These are phyloP conservation scores for Isurus oxyrinchus DNA, from an alignment of 2,113 vertebrate genomes.

Conservation along the genomic window DNA sequence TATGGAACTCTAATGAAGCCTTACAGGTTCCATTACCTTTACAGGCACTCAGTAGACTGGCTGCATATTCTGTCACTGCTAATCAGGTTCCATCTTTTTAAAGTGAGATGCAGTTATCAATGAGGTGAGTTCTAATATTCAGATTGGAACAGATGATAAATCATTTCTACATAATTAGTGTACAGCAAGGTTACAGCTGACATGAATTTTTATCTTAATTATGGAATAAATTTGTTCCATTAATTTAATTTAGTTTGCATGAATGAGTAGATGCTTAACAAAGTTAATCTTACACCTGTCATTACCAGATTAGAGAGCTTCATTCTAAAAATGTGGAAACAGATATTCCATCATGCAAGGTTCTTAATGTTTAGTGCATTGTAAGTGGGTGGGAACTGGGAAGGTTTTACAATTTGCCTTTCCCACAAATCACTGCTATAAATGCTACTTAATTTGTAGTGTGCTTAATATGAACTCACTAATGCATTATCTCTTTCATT, in stretches of 20 bases:
- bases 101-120: slow-evolving; percentile 76
- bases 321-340: slow-evolving; percentile 50
- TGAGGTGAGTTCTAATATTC: slow-evolving; percentile 88
- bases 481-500: slow-evolving; percentile 33
- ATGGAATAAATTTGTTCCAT: slow-evolving; percentile 89
- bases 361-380: slow-evolving; percentile 56
- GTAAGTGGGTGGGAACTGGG: slow-evolving; percentile 51
- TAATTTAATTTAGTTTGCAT: slow-evolving; percentile 90
- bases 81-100: slow-evolving; percentile 86
- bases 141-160: slow-evolving; percentile 83
- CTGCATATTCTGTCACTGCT: slow-evolving; percentile 83
- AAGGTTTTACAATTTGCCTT: slow-evolving; percentile 34
- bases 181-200: slow-evolving; percentile 90
- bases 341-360: slow-evolving; percentile 48
- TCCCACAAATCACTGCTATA: slow-evolving; percentile 31
- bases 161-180: slow-evolving; percentile 95
- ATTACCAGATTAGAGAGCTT: slow-evolving; percentile 64
- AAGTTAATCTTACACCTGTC: slow-evolving; percentile 90
- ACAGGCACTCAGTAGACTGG: slow-evolving; percentile 57
- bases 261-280: slow-evolving; percentile 78
- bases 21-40: slow-evolving; percentile 60
- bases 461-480: slow-evolving; percentile 22
- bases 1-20: slow-evolving; percentile 36
- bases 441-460: slow-evolving; percentile 32
- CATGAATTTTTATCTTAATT: slow-evolving; percentile 98